Base-by-base conservation (phyloP, 2,113 vertebrate genomes). In the Rhinolophus sinicus region DNA sequence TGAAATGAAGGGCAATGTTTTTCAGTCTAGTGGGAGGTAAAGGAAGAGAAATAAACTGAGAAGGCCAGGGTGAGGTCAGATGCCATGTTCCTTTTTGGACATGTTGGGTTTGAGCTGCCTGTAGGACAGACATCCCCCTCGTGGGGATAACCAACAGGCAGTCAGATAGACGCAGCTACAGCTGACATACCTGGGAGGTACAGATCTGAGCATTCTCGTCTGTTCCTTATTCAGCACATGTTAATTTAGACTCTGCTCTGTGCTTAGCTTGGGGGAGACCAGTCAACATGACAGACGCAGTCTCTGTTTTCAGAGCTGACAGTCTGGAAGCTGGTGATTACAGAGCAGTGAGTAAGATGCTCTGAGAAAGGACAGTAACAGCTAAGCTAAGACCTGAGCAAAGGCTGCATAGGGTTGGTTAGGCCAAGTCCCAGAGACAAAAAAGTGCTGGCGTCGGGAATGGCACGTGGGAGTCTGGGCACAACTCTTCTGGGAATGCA, bases 401-500 rank as follows among this genome's bases (percentile, higher is more conserved):
- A 11, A n/a, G 47, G n/a, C 22, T 47, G 35, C 76, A 28, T 5
- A 14, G 60, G 11, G 21, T 33, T 56, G 11, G 21, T 33, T 47
- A 52, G 88, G 21, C 15, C 4, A 54, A 12, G 5, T 24, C 40
- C 4, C 6, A 5, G 16, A 3, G 24, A 10, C 21, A 6, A 28
- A 8, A 28, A n/a, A 40, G 60, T 24, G 4, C 28, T 3, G 65
- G 73, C 15, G 0, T 19, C 50, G 64, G 56, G 77, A 33, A 35
- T 21, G 18, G 58, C 11, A 0, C 0, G 0, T 14, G 5, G 65
- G 2, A 44, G 69, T 13, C 40, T 26, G 1, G 16, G 67, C 30
- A 1, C 33, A 35, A 28, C 24, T 18, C 21, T 2, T 14, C 3
- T 1, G 81, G 69, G 35, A 30, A 18, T 7, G 50, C 52, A 22